These are phyloP conservation scores for Phoenicopterus ruber DNA, from an alignment of 2,113 vertebrate species.

Conservation along the genomic window DNA sequence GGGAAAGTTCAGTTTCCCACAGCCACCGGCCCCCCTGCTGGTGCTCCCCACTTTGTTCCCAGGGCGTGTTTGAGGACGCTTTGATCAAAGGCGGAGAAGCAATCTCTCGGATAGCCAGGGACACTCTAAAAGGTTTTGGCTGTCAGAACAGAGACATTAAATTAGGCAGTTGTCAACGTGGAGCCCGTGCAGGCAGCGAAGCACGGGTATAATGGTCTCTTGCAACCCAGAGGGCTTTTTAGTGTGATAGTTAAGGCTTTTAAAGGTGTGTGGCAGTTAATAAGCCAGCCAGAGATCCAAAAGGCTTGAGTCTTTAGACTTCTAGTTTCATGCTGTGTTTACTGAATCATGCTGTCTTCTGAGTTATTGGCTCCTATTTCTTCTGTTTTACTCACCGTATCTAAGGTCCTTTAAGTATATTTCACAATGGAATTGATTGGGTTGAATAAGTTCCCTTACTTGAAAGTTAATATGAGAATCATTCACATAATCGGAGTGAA, in stretches of 20 bases:
- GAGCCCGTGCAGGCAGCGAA: neutral
- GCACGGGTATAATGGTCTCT: neutral
- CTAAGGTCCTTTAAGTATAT: neutral
- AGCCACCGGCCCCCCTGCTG: neutral
- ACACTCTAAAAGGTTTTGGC: constrained; percentile 1
- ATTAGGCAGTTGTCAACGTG: constrained; percentile 23
- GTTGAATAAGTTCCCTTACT: constrained; percentile 1
- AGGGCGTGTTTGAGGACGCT: neutral
- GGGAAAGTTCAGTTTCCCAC: constrained; percentile 57
- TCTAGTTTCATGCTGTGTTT: constrained; percentile 11
- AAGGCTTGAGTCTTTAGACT: neutral
- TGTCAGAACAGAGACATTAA: constrained; percentile 32
- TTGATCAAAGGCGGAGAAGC: constrained; percentile 35
- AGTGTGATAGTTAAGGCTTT: neutral
- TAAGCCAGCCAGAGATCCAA: neutral
- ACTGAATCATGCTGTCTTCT: neutral
- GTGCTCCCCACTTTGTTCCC: constrained; percentile 1
- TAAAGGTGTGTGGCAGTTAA: constrained; percentile 27
- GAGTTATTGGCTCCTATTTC: constrained; percentile 6
- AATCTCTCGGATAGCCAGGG: neutral
- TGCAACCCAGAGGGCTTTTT: constrained; percentile 9
- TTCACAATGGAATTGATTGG: neutral
- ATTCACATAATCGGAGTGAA: neutral
- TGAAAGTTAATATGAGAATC: constrained; percentile 8
- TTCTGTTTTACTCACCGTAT: neutral